These are phyloP conservation scores for human DNA, from an alignment of 2,113 vertebrate genomes.

Conservation along the genomic window GRCh38 chr4:149299501-149300000, in stretches of 20 bases:
- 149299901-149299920: slow-evolving; percentile 29
- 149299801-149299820: not conserved
- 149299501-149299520: slow-evolving; percentile 48
- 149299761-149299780: not conserved
- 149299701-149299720: not conserved
- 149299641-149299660: not conserved
- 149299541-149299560: slow-evolving; percentile 48
- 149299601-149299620: not conserved
- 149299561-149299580: slow-evolving; percentile 60
- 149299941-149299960: slow-evolving; percentile 68
- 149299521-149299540: slow-evolving; percentile 65
- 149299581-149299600: not conserved
- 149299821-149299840: not conserved
- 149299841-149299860: not conserved
- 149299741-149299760: not conserved
- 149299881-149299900: not conserved
- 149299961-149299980: slow-evolving; percentile 57
- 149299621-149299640: not conserved
- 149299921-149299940: slow-evolving; percentile 28
- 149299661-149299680: not conserved
- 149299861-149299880: not conserved
- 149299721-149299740: not conserved
- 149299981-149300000: slow-evolving; percentile 71
- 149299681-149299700: not conserved
- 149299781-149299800: not conserved